Evolutionary conservation across 2,888 invertebrate genomes (phyloP).

Genomic region (Laspeyria flexula): DNA sequence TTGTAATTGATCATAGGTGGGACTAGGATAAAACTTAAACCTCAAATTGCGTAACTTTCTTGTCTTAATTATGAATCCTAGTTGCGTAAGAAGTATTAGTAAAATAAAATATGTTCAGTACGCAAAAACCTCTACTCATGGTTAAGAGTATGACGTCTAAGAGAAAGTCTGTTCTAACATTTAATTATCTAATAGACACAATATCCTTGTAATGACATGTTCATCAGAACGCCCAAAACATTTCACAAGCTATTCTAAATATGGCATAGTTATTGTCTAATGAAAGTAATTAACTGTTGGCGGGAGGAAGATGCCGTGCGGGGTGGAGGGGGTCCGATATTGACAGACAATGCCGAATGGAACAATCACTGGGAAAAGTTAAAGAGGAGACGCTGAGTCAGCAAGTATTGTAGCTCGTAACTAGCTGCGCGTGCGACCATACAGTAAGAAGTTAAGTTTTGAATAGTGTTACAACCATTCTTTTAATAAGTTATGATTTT

Average conservation of each 20-base stretch:
- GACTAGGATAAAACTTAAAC: no score
- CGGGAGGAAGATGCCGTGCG: conserved; percentile 26
- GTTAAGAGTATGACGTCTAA: no score
- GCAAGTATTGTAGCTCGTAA: conserved; percentile 71
- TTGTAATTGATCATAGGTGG: no score
- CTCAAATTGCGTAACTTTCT: no score
- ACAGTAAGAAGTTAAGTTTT: conserved; percentile 34
- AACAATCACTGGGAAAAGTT: conserved; percentile 81
- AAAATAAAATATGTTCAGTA: no score
- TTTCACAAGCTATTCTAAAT: conserved; percentile 39
- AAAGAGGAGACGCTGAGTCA: conserved; percentile 82
- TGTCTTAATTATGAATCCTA: no score
- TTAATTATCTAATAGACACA: neutral
- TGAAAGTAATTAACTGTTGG: conserved; percentile 82
- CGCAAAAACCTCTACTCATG: no score
- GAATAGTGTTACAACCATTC: conserved; percentile 15
- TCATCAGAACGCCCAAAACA: neutral
- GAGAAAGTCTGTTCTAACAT: no score
- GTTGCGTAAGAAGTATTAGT: no score
- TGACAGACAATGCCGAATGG: conserved; percentile 81
- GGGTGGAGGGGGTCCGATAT: conserved; percentile 52
- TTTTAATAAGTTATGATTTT: conserved; percentile 1
- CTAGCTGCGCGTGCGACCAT: conserved; percentile 60
- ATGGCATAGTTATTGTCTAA: conserved; percentile 75
- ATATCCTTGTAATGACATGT: neutral